These are phyloP conservation scores for Agriopis leucophaearia DNA, from an alignment of 2,888 invertebrate species.

Conservation along the genomic window DNA sequence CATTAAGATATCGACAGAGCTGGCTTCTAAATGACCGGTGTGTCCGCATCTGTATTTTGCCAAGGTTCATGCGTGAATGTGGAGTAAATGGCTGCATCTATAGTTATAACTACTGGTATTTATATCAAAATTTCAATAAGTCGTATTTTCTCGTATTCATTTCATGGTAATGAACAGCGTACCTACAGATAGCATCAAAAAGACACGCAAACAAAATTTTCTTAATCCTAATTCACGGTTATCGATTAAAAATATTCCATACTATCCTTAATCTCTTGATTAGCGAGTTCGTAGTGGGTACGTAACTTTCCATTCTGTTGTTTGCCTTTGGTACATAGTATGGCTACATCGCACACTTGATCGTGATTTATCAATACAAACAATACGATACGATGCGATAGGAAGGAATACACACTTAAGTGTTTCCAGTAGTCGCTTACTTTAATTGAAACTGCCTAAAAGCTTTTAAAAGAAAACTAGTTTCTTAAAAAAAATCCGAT, in stretches of 20 bases:
- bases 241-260: constrained; percentile 73
- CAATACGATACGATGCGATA: constrained; percentile 47
- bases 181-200: constrained; percentile 22
- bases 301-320: constrained; percentile 68
- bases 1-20: too few relatives aligned
- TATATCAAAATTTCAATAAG: not conserved
- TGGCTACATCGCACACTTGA: constrained; percentile 33
- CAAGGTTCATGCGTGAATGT: too few relatives aligned
- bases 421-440: not conserved
- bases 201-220: constrained; percentile 30
- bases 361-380: constrained; percentile 54
- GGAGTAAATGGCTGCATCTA: not conserved
- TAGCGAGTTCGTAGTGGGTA: constrained; percentile 55
- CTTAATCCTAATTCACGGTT: constrained; percentile 54
- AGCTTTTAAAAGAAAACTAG: not conserved
- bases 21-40: too few relatives aligned
- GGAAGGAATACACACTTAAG: constrained; percentile 1
- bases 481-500: too few relatives aligned
- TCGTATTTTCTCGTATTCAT: not conserved
- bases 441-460: too few relatives aligned
- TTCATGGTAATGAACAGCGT: too few relatives aligned
- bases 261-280: constrained; percentile 69
- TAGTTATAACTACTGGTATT: not conserved
- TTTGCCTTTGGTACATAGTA: constrained; percentile 50
- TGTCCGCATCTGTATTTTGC: too few relatives aligned